phyloP scores from a whole-genome alignment of 1,140 invertebrate species.

The Theocolax elegans region DNA sequence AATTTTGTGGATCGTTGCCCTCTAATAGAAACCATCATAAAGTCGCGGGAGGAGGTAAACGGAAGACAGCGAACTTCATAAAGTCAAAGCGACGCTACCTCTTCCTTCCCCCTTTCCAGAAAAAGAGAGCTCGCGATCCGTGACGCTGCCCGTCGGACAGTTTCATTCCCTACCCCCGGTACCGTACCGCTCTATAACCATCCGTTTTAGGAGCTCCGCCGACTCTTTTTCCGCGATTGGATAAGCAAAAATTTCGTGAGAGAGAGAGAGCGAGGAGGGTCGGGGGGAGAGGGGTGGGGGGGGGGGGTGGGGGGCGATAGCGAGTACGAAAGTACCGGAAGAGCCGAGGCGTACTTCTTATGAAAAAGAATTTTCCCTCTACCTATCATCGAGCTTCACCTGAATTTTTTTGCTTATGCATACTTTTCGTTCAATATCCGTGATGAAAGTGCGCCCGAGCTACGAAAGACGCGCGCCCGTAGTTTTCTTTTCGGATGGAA shows the following conservation, averaged over 20 bases:
- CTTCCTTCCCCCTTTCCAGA: no score
- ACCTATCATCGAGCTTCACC: neutral
- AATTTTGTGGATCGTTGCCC: conserved; percentile 62
- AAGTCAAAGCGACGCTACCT: conserved; percentile 18
- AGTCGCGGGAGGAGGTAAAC: conserved; percentile 41
- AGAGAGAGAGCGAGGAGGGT: neutral
- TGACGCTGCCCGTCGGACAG: conserved; percentile 26
- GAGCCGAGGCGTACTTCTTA: no score
- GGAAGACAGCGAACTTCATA: conserved; percentile 32
- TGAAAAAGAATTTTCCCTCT: conserved; percentile 8
- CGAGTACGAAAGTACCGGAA: no score
- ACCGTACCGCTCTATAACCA: no score
- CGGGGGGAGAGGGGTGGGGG: no score
- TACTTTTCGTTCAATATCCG: neutral
- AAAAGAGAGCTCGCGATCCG: conserved; percentile 4
- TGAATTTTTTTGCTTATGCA: conserved; percentile 1
- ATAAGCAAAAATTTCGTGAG: conserved; percentile 5
- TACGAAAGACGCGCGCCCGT: neutral
- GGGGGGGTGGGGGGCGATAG: no score
- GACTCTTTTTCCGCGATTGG: neutral
- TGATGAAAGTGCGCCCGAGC: conserved; percentile 13
- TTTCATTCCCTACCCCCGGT: conserved; percentile 18
- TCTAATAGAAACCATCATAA: conserved; percentile 56
- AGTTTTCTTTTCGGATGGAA: neutral
- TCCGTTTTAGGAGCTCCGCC: neutral